Percentiles rank a stretch among this genome's conserved stretches.
Evolutionary conservation across 2,113 vertebrate species (phyloP).

Genomic region (Alethe castanea): DNA sequence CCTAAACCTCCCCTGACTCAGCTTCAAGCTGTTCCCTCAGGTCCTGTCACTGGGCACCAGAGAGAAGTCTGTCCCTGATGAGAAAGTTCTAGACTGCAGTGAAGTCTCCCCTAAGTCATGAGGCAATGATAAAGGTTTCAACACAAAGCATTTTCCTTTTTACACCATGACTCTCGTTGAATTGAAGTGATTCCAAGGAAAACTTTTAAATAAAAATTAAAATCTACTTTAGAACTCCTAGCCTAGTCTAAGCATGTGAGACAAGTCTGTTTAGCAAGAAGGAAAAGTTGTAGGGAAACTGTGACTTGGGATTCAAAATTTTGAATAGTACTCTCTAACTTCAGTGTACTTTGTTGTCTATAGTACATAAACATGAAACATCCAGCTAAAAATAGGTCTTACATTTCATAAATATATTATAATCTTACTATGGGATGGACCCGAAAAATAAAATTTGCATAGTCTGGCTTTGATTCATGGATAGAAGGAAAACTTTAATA

Average conservation of each 20-base stretch:
- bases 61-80: neutral
- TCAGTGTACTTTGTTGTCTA: neutral
- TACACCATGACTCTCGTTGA: neutral
- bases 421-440: neutral
- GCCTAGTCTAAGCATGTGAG: neutral
- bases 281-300: neutral
- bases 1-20: neutral
- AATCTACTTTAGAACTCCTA: neutral
- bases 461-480: constrained; percentile 25
- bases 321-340: neutral
- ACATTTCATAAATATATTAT: neutral
- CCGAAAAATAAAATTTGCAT: constrained; percentile 48
- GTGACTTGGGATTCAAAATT: neutral
- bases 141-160: neutral
- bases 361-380: neutral
- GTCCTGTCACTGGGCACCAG: neutral
- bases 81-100: neutral
- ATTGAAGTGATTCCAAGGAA: neutral
- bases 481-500: constrained; percentile 52
- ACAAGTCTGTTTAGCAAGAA: neutral
- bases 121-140: neutral
- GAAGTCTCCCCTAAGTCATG: neutral
- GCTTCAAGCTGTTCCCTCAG: neutral
- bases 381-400: neutral
- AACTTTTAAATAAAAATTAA: neutral